These are phyloP conservation scores for Paramormyrops kingsleyae DNA, from an alignment of 2,113 vertebrate species.

Conservation along the genomic window DNA sequence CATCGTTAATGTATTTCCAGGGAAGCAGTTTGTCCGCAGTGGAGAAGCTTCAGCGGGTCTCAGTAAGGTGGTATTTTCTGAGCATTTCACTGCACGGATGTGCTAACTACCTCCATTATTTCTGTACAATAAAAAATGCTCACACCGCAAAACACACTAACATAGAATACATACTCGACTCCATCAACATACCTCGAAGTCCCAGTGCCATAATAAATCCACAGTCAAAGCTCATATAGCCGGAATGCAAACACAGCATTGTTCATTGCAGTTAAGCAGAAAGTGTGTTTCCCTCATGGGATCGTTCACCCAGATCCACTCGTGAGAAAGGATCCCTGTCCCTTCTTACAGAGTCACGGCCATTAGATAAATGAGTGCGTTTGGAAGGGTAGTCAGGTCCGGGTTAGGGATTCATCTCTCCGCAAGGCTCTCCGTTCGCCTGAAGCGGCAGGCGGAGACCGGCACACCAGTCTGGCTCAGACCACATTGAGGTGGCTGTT, in stretches of 20 bases:
- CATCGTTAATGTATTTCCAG: neutral
- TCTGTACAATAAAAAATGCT: conserved; percentile 42
- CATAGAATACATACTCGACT: conserved; percentile 11
- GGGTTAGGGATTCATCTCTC: neutral
- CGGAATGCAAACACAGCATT: neutral
- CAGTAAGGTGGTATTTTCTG: neutral
- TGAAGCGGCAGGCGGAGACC: neutral
- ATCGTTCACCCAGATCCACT: neutral
- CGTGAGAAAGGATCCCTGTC: neutral
- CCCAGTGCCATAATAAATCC: neutral
- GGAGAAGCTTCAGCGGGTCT: neutral
- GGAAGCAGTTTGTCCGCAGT: neutral
- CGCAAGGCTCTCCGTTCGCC: neutral
- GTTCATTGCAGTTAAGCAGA: neutral
- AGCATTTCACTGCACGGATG: neutral
- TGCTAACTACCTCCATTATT: neutral
- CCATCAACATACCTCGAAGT: neutral
- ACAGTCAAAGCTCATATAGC: neutral
- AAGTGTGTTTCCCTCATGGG: neutral
- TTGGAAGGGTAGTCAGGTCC: neutral
- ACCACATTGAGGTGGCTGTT: conserved; percentile 48
- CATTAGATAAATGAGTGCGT: neutral
- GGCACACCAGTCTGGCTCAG: neutral
- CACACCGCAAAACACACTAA: conserved; percentile 25
- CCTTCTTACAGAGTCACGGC: neutral